Evolutionary conservation across 2,888 invertebrate genomes (phyloP).

Genomic region (Odiellus spinosus): DNA sequence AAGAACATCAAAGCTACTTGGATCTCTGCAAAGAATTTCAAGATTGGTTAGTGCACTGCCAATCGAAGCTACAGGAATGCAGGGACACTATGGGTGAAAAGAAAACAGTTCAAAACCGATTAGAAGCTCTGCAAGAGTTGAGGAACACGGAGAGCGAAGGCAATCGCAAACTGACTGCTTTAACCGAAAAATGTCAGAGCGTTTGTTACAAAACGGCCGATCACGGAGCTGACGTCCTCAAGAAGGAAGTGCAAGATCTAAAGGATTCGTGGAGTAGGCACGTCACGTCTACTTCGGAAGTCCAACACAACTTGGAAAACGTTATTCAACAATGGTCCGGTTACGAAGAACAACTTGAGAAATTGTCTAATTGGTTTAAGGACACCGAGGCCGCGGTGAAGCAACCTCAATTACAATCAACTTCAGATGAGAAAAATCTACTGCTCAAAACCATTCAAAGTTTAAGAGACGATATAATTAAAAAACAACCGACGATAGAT

Average conservation of each 20-base stretch:
- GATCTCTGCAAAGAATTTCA: slow-evolving; percentile 55
- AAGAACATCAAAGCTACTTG: slow-evolving; percentile 65
- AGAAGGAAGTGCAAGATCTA: slow-evolving; percentile 53
- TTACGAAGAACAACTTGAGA: slow-evolving; percentile 65
- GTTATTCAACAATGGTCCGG: slow-evolving; percentile 67
- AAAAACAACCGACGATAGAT: slow-evolving; percentile 70
- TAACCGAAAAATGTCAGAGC: slow-evolving; percentile 42
- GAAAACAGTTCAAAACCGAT: slow-evolving; percentile 44
- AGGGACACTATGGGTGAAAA: slow-evolving; percentile 72
- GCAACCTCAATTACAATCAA: slow-evolving; percentile 66
- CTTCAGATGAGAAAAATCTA: slow-evolving; percentile 59
- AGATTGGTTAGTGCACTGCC: slow-evolving; percentile 64
- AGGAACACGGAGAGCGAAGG: slow-evolving; percentile 41
- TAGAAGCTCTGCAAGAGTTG: slow-evolving; percentile 34
- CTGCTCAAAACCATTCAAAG: slow-evolving; percentile 47
- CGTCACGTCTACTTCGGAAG: slow-evolving; percentile 42
- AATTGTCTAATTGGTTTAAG: slow-evolving; percentile 70
- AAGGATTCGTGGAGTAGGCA: slow-evolving; percentile 49
- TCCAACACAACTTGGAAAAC: slow-evolving; percentile 54
- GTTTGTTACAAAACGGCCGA: slow-evolving; percentile 51
- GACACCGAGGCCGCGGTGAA: slow-evolving; percentile 65
- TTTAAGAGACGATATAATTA: slow-evolving; percentile 51
- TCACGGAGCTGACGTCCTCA: slow-evolving; percentile 54
- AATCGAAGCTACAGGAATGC: slow-evolving; percentile 60
- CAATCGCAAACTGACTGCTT: slow-evolving; percentile 42